These are phyloP conservation scores for Homarus gammarus DNA, from an alignment of 2,888 invertebrate genomes.

Conservation along the genomic window DNA sequence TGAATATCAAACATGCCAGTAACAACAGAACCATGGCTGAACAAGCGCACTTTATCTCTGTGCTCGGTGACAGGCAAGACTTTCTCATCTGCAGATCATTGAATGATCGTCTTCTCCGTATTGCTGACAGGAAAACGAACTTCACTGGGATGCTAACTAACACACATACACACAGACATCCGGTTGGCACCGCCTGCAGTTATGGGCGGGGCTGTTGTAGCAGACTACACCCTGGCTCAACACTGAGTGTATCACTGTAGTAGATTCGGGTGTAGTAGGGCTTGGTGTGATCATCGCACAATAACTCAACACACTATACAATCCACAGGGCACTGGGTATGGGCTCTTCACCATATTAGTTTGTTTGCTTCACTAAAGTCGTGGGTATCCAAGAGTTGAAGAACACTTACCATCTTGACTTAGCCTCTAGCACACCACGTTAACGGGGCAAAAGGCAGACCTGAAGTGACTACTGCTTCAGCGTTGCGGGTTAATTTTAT, in stretches of 20 bases:
- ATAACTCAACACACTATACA: constrained; percentile 36
- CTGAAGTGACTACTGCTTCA: constrained; percentile 74
- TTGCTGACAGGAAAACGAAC: not conserved
- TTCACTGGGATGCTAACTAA: not conserved
- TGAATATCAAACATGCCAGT: no score
- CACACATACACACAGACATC: not conserved
- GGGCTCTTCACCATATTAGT: not conserved
- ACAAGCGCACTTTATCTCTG: not conserved
- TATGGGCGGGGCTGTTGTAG: constrained; percentile 2
- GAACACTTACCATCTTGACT: constrained; percentile 65
- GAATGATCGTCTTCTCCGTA: not conserved
- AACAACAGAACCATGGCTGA: no score
- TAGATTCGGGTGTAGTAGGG: constrained; percentile 1
- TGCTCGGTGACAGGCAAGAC: not conserved
- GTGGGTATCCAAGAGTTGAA: constrained; percentile 35
- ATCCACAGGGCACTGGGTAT: constrained; percentile 29
- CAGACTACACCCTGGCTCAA: constrained; percentile 3
- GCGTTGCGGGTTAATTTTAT: constrained; percentile 68
- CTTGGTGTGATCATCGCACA: constrained; percentile 10
- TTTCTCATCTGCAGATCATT: not conserved
- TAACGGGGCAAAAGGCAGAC: constrained; percentile 74
- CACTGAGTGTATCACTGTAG: constrained; percentile 2
- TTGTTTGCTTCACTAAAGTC: not conserved
- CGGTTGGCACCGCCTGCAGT: not conserved
- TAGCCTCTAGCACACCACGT: constrained; percentile 73